phyloP scores from a whole-genome alignment of 1,140 invertebrate genomes.

The Procambarus virginalis region DNA sequence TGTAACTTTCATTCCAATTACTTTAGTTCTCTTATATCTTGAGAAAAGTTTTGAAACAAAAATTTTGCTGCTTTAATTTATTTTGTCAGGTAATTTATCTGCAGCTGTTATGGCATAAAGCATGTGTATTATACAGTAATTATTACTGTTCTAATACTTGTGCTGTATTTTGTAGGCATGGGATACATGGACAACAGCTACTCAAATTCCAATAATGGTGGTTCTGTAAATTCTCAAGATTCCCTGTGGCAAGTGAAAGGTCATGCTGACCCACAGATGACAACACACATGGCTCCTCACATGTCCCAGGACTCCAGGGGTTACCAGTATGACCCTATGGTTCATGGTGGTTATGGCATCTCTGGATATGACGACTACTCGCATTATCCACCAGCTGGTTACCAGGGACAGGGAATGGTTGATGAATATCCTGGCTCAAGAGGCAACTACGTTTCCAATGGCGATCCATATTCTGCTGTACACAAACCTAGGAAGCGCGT shows the following conservation, averaged over 20 bases:
- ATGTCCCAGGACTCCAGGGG: constrained; percentile 79
- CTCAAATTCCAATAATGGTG: constrained; percentile 86
- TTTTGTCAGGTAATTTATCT: too few relatives aligned
- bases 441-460: constrained; percentile 78
- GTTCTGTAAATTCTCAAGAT: constrained; percentile 94
- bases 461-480: constrained; percentile 88
- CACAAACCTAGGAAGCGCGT: constrained; percentile 89
- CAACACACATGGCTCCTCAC: constrained; percentile 28
- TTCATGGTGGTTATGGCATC: constrained; percentile 84
- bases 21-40: too few relatives aligned
- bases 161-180: constrained; percentile 76
- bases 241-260: constrained; percentile 93
- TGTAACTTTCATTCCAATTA: too few relatives aligned
- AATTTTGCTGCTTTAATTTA: too few relatives aligned
- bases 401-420: constrained; percentile 64
- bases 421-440: constrained; percentile 63
- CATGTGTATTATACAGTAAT: not conserved
- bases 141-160: too few relatives aligned
- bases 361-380: constrained; percentile 86
- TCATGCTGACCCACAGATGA: constrained; percentile 50
- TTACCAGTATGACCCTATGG: constrained; percentile 79
- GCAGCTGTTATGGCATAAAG: not conserved
- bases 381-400: constrained; percentile 80
- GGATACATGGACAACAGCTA: constrained; percentile 93
- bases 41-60: too few relatives aligned